Percentiles rank a stretch among this genome's conserved stretches.
Conservation (phyloP, 2,113 vertebrate genomes). For the Tursiops truncatus region DNA sequence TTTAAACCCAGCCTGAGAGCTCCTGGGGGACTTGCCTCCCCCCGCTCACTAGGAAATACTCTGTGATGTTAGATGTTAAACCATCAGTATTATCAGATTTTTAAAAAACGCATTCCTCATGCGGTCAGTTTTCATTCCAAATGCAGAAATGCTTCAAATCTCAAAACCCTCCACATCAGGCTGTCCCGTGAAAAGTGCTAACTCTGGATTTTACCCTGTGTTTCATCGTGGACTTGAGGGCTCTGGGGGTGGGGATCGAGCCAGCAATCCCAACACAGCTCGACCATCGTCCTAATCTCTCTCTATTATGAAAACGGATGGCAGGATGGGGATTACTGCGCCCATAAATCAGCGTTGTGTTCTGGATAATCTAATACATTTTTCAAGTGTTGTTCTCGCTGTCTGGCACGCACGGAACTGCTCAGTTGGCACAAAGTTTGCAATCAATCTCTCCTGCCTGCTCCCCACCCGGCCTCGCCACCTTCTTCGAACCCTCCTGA, state of each 20-base stretch:
- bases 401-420: conserved; percentile 67
- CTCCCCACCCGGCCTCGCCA: not conserved
- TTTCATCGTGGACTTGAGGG: not conserved
- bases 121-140: not conserved
- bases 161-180: not conserved
- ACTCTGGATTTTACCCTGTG: not conserved
- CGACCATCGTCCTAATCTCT: conserved; percentile 57
- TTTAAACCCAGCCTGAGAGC: not conserved
- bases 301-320: conserved; percentile 68
- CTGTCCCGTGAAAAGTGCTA: not conserved
- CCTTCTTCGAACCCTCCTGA: conserved; percentile 63
- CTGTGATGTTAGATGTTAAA: not conserved
- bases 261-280: not conserved
- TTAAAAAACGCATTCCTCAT: not conserved
- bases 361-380: conserved; percentile 81
- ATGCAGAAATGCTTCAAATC: not conserved
- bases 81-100: not conserved
- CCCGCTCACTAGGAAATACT: not conserved
- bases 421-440: conserved; percentile 75
- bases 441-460: conserved; percentile 68
- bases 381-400: conserved; percentile 71
- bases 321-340: conserved; percentile 49
- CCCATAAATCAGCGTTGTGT: conserved; percentile 78
- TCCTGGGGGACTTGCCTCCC: not conserved
- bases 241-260: not conserved